phyloP scores from a whole-genome alignment of 1,140 invertebrate species.

The Tetraneura akinire region DNA sequence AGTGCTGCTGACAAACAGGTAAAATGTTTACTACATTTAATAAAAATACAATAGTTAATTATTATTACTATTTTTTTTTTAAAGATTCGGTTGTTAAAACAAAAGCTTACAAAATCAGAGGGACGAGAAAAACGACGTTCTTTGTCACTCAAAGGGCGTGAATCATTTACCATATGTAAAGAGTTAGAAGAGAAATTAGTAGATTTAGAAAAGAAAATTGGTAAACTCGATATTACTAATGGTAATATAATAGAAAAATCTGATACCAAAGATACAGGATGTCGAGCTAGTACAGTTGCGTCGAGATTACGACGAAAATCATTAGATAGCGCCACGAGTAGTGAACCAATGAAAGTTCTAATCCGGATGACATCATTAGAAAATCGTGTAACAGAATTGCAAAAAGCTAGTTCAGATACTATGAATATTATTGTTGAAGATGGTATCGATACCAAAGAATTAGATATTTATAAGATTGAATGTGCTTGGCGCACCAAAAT shows the following conservation, averaged over 20 bases:
- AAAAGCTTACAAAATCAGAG: conserved; percentile 77
- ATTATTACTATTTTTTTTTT: conserved; percentile 28
- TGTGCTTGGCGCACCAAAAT: conserved; percentile 67
- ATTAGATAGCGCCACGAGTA: conserved; percentile 73
- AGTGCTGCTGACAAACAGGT: conserved; percentile 77
- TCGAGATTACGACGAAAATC: conserved; percentile 67
- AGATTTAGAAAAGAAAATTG: conserved; percentile 77
- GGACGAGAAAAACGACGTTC: conserved; percentile 76
- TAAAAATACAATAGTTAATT: not conserved
- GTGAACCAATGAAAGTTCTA: conserved; percentile 76
- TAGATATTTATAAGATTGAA: conserved; percentile 31
- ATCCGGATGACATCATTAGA: conserved; percentile 74
- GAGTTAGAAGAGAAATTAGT: conserved; percentile 80
- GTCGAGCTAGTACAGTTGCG: conserved; percentile 35
- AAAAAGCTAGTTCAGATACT: conserved; percentile 8
- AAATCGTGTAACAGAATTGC: conserved; percentile 52
- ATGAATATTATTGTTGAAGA: conserved; percentile 25
- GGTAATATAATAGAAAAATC: conserved; percentile 55
- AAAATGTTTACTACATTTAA: not conserved
- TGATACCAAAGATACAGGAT: not conserved
- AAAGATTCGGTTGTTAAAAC: conserved; percentile 71
- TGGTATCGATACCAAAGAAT: conserved; percentile 37
- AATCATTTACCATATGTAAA: conserved; percentile 76
- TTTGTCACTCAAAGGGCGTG: conserved; percentile 76
- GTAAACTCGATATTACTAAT: conserved; percentile 65